Percentiles rank a stretch among this genome's conserved stretches.
phyloP scores from a whole-genome alignment of 2,113 vertebrate species.

The Scolopax mira region DNA sequence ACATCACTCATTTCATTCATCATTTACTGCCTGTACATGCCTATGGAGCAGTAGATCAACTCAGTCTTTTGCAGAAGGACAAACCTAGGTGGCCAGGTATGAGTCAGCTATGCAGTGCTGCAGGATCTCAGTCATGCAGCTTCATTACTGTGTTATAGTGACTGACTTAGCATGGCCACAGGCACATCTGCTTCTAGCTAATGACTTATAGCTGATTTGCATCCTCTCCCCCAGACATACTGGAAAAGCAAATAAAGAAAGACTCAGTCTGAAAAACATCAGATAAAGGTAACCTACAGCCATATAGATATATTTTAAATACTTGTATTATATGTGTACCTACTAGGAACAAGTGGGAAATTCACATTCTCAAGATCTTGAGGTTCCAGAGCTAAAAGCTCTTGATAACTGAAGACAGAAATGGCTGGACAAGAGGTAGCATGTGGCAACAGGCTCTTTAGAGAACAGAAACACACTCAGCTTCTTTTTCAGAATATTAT shows the following conservation, averaged over 20 bases:
- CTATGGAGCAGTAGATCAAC: neutral
- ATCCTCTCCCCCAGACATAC: neutral
- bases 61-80: neutral
- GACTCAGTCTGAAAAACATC: neutral
- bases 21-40: neutral
- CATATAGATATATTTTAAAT: neutral
- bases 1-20: conserved; percentile 2
- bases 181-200: neutral
- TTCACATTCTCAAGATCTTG: neutral
- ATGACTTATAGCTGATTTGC: neutral
- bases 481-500: neutral
- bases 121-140: neutral
- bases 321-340: neutral
- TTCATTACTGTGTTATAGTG: neutral
- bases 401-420: neutral
- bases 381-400: neutral
- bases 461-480: neutral
- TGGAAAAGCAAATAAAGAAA: neutral
- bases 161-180: neutral
- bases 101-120: neutral
- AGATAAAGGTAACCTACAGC: neutral
- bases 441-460: neutral
- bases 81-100: neutral
- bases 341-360: neutral
- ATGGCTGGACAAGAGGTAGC: neutral